Base-by-base conservation (phyloP, 2,888 invertebrate genomes). In the Oligia latruncula region DNA sequence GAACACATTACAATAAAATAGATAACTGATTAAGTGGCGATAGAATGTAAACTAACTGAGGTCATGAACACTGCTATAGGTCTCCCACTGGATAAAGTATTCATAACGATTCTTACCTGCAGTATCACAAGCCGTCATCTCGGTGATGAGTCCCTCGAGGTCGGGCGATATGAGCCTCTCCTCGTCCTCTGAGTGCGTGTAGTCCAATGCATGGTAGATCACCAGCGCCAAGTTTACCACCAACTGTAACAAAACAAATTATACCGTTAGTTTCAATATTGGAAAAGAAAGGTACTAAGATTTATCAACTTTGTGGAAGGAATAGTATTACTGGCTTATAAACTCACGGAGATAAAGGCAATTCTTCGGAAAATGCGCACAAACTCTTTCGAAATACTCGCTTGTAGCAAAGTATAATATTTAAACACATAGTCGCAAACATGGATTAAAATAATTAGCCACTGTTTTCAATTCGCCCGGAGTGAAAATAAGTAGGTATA, bases 191-290 rank as follows among this genome's bases (percentile, higher is more conserved):
- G 98, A 97, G 91, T 98, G 97, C 88, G 99, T 98, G 95, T 98
- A 99, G 96, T 99, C 99, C 95, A 99, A 97, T 64, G 99, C 99
- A 90, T 98, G 98, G 96, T 98, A 99, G 89, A 99, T 98, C 89
- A 98, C 97, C 90, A 98, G 97, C 68, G 99, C 99, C 91, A 99
- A 95, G 90, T 98, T 98, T 85, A 98, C 97, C 89, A 98, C 97
- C 93, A 98, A 97, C 98, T 99, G 97, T 4, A 97, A 97, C 92
- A 94, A 94, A 6, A 1, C 67, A 6, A 77, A 58, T 11, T 0
- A 29, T 15, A 11, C 17, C 3, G 43, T 78, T 76, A 85, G 23
- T 64, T 60, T 49, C 35, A 35, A 58, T 62, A 20, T 46, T 40
- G 2, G n/a, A 23, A 29, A 2, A 23, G 23, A 15, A 4, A 13